Percentiles rank a stretch among this genome's conserved stretches.
These are phyloP conservation scores for Magallana nippona DNA, from an alignment of 2,888 invertebrate species.

Conservation along the genomic window DNA sequence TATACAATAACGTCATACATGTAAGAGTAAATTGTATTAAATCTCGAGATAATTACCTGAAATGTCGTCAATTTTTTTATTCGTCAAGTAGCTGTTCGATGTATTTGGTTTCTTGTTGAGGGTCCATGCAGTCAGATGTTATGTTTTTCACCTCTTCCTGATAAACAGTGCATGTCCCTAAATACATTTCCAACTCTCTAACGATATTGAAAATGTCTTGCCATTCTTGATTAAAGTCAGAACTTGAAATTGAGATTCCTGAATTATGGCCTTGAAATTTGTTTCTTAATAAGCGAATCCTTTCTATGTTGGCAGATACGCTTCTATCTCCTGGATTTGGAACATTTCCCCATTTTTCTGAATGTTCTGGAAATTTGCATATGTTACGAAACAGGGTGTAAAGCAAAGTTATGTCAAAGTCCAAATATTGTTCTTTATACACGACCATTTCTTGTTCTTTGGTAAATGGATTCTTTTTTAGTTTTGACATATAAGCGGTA, in stretches of 20 bases:
- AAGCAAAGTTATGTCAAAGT: background rate
- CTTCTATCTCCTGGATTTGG: background rate
- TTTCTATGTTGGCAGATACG: background rate
- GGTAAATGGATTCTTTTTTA: too few relatives aligned
- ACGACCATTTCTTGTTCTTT: too few relatives aligned
- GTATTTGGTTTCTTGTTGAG: background rate
- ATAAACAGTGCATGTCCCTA: background rate
- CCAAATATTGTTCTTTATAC: background rate
- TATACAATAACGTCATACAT: too few relatives aligned
- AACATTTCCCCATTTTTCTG: background rate
- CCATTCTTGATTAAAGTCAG: background rate
- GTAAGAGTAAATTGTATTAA: too few relatives aligned
- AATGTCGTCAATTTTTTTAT: too few relatives aligned
- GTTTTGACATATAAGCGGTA: too few relatives aligned
- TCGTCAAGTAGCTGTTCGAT: background rate
- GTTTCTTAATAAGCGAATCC: background rate
- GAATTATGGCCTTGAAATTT: background rate
- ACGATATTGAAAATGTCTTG: background rate
- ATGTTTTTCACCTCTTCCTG: background rate
- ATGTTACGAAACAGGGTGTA: background rate
- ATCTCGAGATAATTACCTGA: too few relatives aligned
- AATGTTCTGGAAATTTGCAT: background rate
- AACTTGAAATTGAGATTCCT: background rate
- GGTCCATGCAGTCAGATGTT: background rate
- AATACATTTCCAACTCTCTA: background rate